These are phyloP conservation scores for Cavia aperea DNA, from an alignment of 2,113 vertebrate genomes.

Conservation along the genomic window DNA sequence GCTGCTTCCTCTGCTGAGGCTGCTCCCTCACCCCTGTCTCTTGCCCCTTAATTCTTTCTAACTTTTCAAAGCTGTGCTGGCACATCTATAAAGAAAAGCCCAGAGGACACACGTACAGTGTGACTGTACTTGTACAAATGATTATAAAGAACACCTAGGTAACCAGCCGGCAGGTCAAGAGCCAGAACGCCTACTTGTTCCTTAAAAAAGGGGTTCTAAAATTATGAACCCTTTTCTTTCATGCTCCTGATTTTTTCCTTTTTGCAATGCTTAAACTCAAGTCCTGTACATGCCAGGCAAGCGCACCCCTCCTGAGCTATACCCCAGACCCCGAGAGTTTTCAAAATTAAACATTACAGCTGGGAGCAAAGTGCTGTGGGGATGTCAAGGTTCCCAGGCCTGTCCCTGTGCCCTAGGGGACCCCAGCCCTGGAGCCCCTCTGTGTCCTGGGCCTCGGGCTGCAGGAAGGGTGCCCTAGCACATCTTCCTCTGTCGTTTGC, in stretches of 20 bases:
- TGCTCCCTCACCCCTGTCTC: neutral
- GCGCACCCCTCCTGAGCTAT: neutral
- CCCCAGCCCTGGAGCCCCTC: neutral
- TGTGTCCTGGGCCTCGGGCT: neutral
- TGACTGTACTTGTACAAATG: neutral
- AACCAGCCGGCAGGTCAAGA: neutral
- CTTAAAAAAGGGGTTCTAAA: neutral
- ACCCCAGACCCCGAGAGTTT: neutral
- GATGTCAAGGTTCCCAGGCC: neutral
- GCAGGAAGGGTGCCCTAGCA: neutral
- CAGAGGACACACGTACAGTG: neutral
- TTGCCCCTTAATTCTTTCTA: neutral
- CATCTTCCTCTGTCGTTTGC: neutral
- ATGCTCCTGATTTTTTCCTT: neutral
- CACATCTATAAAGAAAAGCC: slow-evolving; percentile 20
- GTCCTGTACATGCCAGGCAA: neutral
- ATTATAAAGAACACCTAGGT: neutral
- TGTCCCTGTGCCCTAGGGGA: neutral
- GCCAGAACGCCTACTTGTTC: neutral
- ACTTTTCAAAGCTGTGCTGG: slow-evolving; percentile 10
- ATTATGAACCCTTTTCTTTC: neutral
- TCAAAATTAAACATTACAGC: neutral
- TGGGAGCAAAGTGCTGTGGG: neutral
- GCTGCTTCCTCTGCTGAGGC: neutral
- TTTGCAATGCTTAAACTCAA: neutral